These are phyloP conservation scores for Lepilemur septentrionalis DNA, from an alignment of 2,797 vertebrate species.

Conservation along the genomic window DNA sequence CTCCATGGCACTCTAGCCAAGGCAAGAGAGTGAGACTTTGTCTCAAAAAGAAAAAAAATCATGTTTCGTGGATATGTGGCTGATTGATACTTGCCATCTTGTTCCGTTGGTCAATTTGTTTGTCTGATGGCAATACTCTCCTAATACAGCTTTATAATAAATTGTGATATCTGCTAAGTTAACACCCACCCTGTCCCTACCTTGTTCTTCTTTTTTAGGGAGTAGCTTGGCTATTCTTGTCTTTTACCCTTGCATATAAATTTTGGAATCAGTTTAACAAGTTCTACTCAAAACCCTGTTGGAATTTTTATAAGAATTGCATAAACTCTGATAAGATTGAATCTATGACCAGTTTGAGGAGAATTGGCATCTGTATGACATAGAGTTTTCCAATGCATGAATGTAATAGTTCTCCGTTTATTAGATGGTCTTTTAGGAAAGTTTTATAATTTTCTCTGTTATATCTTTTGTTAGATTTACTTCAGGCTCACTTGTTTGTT, in stretches of 20 bases:
- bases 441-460: not conserved
- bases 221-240: not conserved
- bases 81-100: not conserved
- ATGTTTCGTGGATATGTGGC: not conserved
- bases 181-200: no score
- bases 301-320: not conserved
- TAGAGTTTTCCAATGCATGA: not conserved
- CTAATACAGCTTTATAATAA: not conserved
- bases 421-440: not conserved
- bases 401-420: not conserved
- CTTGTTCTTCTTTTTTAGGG: not conserved
- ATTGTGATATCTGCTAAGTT: not conserved
- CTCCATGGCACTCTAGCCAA: no score
- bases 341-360: not conserved
- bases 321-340: not conserved
- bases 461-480: not conserved
- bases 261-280: not conserved
- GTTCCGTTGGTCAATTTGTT: not conserved
- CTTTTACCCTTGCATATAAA: not conserved
- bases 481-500: not conserved
- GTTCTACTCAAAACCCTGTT: not conserved
- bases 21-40: no score
- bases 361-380: not conserved
- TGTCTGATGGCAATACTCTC: not conserved
- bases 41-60: not conserved